Percentiles rank a stretch among this genome's conserved stretches.
Conservation (phyloP, 1,140 invertebrate genomes). For the Drosophila lini region DNA sequence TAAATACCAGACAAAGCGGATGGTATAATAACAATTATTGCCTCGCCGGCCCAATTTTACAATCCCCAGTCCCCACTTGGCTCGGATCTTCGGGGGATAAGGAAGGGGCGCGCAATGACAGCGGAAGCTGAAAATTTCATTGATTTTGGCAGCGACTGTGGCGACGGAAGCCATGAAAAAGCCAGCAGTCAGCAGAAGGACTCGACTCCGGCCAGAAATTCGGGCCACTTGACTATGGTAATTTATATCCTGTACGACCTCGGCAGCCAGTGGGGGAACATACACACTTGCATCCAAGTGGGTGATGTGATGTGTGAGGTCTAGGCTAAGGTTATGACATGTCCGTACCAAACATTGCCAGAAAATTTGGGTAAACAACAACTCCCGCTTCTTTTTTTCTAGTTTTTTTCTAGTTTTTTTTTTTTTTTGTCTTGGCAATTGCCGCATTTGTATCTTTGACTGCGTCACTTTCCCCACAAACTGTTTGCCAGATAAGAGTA, state of each 20-base stretch:
- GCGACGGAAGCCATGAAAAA: slow-evolving; percentile 63
- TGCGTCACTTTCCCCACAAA: slow-evolving; percentile 65
- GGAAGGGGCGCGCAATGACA: slow-evolving; percentile 48
- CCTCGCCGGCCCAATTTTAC: slow-evolving; percentile 66
- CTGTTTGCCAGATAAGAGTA: slow-evolving; percentile 59
- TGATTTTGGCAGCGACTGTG: slow-evolving; percentile 70
- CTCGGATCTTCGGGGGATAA: slow-evolving; percentile 5
- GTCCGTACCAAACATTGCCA: slow-evolving; percentile 45
- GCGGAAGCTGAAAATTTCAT: slow-evolving; percentile 75
- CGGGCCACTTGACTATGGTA: slow-evolving; percentile 66
- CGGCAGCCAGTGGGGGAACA: slow-evolving; percentile 27
- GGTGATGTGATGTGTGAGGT: slow-evolving; percentile 51
- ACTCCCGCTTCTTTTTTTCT: background rate
- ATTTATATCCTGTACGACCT: slow-evolving; percentile 73
- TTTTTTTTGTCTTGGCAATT: slow-evolving; percentile 31
- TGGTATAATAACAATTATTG: slow-evolving; percentile 81
- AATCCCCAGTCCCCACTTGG: slow-evolving; percentile 43
- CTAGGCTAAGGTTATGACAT: slow-evolving; percentile 81
- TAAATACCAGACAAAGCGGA: slow-evolving; percentile 76
- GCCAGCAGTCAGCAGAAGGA: slow-evolving; percentile 55
- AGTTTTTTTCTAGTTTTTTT: background rate
- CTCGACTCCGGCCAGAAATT: slow-evolving; percentile 56
- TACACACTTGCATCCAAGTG: slow-evolving; percentile 1
- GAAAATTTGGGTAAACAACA: slow-evolving; percentile 58
- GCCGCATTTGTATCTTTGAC: slow-evolving; percentile 70